Evolutionary conservation across 2,113 vertebrate genomes (phyloP).

Genomic region (Mus spicilegus): DNA sequence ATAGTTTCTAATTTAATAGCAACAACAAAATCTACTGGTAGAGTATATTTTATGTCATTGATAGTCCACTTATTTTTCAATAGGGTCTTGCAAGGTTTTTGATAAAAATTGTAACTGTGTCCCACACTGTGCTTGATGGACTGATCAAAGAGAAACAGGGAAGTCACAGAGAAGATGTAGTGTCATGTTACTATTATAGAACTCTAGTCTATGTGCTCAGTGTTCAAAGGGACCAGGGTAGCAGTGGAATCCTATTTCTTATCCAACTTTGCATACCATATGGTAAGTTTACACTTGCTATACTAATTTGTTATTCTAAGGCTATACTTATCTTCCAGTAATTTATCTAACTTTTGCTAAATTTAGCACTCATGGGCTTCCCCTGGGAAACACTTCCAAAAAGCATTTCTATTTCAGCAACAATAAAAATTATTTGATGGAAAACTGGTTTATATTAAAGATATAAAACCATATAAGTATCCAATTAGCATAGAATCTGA

Average conservation of each 20-base stretch:
- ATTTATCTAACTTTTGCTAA: slow-evolving; percentile 44
- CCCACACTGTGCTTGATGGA: not conserved
- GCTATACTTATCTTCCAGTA: not conserved
- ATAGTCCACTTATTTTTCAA: slow-evolving; percentile 29
- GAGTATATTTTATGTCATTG: slow-evolving; percentile 47
- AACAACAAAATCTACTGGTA: not conserved
- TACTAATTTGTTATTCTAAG: slow-evolving; percentile 14
- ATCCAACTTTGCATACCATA: not conserved
- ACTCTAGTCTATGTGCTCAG: not conserved
- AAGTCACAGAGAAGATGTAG: not conserved
- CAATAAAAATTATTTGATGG: slow-evolving; percentile 35
- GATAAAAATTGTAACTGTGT: not conserved
- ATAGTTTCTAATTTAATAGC: slow-evolving; percentile 53
- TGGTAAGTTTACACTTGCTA: not conserved
- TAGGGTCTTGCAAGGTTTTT: slow-evolving; percentile 49
- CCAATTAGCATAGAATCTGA: not conserved
- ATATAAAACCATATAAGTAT: not conserved
- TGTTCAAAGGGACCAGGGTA: not conserved
- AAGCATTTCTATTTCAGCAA: not conserved
- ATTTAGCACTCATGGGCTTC: not conserved
- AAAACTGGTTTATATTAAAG: not conserved
- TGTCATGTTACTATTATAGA: not conserved
- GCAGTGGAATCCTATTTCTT: not conserved
- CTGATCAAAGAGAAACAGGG: slow-evolving; percentile 27
- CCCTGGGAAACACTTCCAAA: not conserved